Percentiles rank a stretch among this genome's conserved stretches.
Conservation (phyloP, 2,797 vertebrate genomes). For the Danio albolineatus region DNA sequence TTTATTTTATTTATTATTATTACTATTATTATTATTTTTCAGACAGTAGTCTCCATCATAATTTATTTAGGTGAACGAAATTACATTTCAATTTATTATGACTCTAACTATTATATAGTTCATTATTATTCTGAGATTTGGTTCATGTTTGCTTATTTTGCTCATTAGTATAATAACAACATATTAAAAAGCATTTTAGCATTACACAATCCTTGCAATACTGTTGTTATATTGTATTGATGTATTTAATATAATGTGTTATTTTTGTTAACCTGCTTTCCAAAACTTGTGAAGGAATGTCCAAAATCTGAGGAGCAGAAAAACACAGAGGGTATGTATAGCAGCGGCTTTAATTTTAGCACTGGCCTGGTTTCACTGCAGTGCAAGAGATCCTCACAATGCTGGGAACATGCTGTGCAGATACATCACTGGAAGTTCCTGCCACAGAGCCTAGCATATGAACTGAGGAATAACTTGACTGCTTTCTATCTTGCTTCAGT, state of each 20-base stretch:
- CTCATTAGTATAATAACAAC: not conserved
- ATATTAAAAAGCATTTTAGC: not conserved
- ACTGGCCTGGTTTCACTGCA: constrained; percentile 41
- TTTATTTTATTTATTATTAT: too few species aligned
- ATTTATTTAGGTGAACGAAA: too few species aligned
- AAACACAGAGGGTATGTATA: constrained; percentile 71
- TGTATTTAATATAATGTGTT: not conserved
- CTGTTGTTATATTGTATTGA: not conserved
- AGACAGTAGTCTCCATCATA: too few species aligned
- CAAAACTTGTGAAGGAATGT: constrained; percentile 70
- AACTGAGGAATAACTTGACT: constrained; percentile 39
- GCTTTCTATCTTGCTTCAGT: constrained; percentile 33
- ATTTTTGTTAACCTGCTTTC: constrained; percentile 29
- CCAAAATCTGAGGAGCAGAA: constrained; percentile 77
- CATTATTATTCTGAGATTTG: too few species aligned
- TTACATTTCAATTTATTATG: too few species aligned
- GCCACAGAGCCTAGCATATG: constrained; percentile 23
- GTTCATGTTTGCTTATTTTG: not conserved
- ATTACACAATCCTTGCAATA: not conserved
- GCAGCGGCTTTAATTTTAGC: constrained; percentile 34
- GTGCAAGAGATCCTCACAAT: constrained; percentile 22
- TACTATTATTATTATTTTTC: too few species aligned
- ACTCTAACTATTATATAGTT: too few species aligned
- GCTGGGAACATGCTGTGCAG: constrained; percentile 24
- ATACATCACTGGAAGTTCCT: constrained; percentile 23